Evolutionary conservation across 2,113 vertebrate species (phyloP).

Genomic region (Ochotona curzoniae): DNA sequence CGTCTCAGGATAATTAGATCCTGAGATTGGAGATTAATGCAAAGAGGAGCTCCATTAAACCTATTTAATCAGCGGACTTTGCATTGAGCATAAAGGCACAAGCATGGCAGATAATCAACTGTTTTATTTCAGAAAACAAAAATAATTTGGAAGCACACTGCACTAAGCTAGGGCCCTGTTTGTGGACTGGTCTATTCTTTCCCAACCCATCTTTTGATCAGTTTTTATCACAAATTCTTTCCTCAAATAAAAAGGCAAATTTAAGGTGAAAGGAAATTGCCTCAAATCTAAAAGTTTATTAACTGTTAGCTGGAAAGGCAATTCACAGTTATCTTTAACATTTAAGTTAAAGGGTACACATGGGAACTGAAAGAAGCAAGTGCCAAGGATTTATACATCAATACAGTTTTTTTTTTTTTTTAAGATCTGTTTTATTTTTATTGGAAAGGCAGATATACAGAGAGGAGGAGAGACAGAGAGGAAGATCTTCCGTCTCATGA

Average conservation of each 20-base stretch:
- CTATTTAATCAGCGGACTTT: conserved; percentile 17
- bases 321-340: background rate
- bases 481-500: too few species aligned
- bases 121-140: conserved; percentile 25
- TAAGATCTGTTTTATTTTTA: too few species aligned
- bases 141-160: background rate
- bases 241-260: background rate
- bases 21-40: background rate
- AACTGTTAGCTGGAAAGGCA: background rate
- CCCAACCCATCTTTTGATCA: background rate
- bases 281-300: background rate
- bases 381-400: background rate
- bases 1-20: conserved; percentile 12
- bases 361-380: fast-evolving
- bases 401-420: background rate
- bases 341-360: background rate
- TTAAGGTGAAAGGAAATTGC: background rate
- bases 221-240: background rate
- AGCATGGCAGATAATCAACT: background rate
- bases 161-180: background rate
- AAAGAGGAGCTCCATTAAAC: background rate
- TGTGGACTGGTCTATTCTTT: background rate
- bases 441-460: too few species aligned
- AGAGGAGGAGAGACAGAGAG: too few species aligned
- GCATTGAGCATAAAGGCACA: background rate